These are phyloP conservation scores for Drosophila mojavensis DNA, from an alignment of 1,140 invertebrate genomes.

Conservation along the genomic window DNA sequence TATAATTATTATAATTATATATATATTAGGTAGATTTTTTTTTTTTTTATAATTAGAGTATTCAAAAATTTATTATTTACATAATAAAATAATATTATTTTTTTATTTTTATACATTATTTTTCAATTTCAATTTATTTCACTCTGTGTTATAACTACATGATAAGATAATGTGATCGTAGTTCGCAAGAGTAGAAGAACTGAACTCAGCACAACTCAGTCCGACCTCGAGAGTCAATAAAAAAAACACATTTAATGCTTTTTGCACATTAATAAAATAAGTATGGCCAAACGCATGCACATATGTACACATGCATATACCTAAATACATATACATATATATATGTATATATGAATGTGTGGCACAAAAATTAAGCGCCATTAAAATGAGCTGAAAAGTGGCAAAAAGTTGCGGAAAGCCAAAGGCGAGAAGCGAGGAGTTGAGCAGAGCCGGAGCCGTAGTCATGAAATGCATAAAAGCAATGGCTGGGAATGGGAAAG, in stretches of 20 bases:
- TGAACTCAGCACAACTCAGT: neutral
- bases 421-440: neutral
- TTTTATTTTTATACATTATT: too few species aligned
- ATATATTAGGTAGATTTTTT: too few species aligned
- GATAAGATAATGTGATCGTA: too few species aligned
- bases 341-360: conserved; percentile 5
- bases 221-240: conserved; percentile 39
- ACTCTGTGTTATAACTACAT: too few species aligned
- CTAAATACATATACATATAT: neutral
- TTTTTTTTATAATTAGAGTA: too few species aligned
- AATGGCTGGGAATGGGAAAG: neutral
- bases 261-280: conserved; percentile 73
- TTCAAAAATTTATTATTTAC: too few species aligned
- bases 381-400: conserved; percentile 43
- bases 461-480: conserved; percentile 17
- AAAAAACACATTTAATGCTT: conserved; percentile 58
- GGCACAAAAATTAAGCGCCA: conserved; percentile 69
- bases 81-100: too few species aligned
- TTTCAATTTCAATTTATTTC: too few species aligned
- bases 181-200: neutral
- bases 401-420: neutral
- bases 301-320: neutral
- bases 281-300: conserved; percentile 3
- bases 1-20: too few species aligned
- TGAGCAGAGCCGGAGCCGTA: neutral